phyloP scores from a whole-genome alignment of 2,888 invertebrate genomes.

The Drosophila nigritarsus region DNA sequence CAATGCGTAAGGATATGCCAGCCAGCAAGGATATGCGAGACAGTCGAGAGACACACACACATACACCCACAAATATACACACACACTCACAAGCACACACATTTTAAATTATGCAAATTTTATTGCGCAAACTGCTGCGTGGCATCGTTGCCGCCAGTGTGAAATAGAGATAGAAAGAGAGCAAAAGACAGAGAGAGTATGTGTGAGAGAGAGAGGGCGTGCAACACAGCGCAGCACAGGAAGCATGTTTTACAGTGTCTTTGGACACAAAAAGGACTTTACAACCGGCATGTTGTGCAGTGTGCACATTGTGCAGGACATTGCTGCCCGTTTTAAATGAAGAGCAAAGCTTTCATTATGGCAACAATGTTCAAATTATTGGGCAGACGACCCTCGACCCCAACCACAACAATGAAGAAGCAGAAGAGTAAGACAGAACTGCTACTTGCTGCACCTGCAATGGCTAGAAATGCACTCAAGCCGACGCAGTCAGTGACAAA shows the following conservation, averaged over 20 bases:
- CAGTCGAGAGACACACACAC: conserved; percentile 52
- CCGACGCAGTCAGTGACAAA: conserved; percentile 39
- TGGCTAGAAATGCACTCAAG: conserved; percentile 65
- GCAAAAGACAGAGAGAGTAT: background rate
- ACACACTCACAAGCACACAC: conserved; percentile 48
- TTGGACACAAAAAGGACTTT: conserved; percentile 64
- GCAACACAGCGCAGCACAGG: conserved; percentile 26
- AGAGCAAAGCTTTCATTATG: conserved; percentile 84
- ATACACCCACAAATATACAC: conserved; percentile 40
- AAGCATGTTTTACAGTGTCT: conserved; percentile 71
- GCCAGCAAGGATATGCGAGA: conserved; percentile 77
- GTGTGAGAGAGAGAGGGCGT: background rate
- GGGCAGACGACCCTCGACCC: conserved; percentile 65
- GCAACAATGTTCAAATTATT: conserved; percentile 84
- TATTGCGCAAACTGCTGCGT: conserved; percentile 84
- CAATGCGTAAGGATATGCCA: conserved; percentile 78
- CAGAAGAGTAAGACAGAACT: conserved; percentile 6
- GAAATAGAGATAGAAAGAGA: conserved; percentile 5
- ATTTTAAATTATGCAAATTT: conserved; percentile 85
- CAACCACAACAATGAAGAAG: conserved; percentile 10
- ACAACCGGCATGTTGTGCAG: conserved; percentile 28
- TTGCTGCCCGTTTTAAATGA: conserved; percentile 70
- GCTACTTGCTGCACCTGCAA: conserved; percentile 18
- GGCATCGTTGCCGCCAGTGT: conserved; percentile 48
- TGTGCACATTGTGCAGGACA: conserved; percentile 55